A percentile compares a stretch with the other conserved stretches of the same genome.
Conservation (phyloP, 1,140 invertebrate genomes). For the Octopus sinensis region DNA sequence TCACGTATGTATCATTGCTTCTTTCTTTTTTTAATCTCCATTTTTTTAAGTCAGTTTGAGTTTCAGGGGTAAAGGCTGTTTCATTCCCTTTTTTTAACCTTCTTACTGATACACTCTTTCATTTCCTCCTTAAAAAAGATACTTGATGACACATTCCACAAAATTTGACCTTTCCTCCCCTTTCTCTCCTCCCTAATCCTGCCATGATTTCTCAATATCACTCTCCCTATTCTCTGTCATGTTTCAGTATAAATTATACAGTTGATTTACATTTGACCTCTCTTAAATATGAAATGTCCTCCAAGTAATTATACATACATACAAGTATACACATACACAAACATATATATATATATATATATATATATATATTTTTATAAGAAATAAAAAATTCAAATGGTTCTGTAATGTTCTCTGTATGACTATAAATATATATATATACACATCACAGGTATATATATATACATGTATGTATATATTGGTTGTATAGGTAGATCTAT, state of each 20-base stretch:
- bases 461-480: background rate
- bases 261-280: no score
- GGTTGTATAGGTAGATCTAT: background rate
- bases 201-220: no score
- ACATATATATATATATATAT: background rate
- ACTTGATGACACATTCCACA: no score
- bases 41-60: background rate
- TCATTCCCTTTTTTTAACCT: no score
- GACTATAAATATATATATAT: background rate
- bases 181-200: no score
- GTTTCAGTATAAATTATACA: no score
- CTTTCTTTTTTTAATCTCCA: background rate
- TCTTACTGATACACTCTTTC: no score
- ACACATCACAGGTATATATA: background rate
- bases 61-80: background rate
- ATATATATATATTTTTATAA: background rate
- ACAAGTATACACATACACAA: background rate
- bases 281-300: no score
- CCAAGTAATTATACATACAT: background rate
- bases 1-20: background rate
- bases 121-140: no score
- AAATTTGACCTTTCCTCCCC: no score
- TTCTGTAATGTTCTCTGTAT: background rate
- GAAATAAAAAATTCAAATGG: background rate
- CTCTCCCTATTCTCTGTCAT: no score